Percentiles rank a stretch among this genome's conserved stretches.
Evolutionary conservation across 92 coral and sea anemone species (phyloP).

Genomic region (Pocillopora grandis): DNA sequence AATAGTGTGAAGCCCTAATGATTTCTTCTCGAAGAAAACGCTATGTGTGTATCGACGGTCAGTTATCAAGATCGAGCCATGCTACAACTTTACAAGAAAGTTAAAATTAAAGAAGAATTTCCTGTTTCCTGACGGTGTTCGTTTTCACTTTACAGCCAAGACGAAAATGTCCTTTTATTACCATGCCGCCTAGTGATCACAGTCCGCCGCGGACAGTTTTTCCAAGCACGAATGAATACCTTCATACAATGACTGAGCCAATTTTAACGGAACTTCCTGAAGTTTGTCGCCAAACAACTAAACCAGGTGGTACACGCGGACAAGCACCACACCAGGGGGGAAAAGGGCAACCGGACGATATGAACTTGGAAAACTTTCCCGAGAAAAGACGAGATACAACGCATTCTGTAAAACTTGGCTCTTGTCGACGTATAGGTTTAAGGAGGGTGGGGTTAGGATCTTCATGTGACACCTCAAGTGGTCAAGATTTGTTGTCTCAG

Average conservation of each 20-base stretch:
- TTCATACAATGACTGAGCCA: neutral
- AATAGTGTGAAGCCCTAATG: too few relatives aligned
- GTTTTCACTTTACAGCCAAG: neutral
- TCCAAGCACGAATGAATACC: neutral
- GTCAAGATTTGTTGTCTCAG: neutral
- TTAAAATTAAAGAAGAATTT: too few relatives aligned
- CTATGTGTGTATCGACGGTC: too few relatives aligned
- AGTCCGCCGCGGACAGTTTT: neutral
- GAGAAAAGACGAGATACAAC: neutral
- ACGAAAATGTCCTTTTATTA: slow-evolving; percentile 16
- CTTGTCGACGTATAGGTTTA: slow-evolving; percentile 22
- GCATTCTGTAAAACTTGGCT: neutral
- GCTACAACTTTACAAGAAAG: too few relatives aligned
- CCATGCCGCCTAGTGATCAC: slow-evolving; percentile 13
- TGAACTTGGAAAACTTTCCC: neutral
- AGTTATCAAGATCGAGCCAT: too few relatives aligned
- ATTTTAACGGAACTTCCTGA: neutral
- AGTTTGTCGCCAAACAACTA: neutral
- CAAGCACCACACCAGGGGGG: neutral
- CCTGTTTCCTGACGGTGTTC: neutral
- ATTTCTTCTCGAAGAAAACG: too few relatives aligned
- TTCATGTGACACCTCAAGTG: neutral
- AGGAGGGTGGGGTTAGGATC: slow-evolving; percentile 34
- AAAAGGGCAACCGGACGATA: neutral
- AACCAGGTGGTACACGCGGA: neutral